A percentile compares a stretch with the other conserved stretches of the same genome.
Conservation (phyloP, 1,140 invertebrate genomes). For the Teleogryllus occipitalis region DNA sequence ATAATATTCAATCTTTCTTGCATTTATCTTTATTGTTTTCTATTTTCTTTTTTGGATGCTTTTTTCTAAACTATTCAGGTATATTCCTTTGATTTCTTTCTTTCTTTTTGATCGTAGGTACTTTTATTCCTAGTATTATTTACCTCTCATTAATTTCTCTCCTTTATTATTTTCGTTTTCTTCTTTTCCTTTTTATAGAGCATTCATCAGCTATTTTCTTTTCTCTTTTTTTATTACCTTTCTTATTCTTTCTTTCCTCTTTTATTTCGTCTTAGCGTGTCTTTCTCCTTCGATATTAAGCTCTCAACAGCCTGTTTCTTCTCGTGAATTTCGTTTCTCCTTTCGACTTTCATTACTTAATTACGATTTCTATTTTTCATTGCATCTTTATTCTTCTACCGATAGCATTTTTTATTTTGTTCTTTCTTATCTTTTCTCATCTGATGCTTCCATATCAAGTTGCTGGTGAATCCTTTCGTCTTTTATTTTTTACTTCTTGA, state of each 20-base stretch:
- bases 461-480: no score
- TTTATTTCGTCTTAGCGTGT: neutral
- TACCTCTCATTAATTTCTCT: neutral
- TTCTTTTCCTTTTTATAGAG: neutral
- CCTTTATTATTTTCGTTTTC: neutral
- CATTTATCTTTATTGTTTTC: conserved; percentile 17
- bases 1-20: conserved; percentile 50
- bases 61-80: conserved; percentile 10
- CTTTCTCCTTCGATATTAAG: neutral
- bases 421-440: no score
- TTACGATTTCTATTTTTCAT: no score
- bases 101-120: conserved; percentile 29
- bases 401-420: no score
- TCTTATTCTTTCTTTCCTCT: no score
- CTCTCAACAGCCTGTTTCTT: neutral
- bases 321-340: neutral
- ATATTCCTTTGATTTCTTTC: conserved; percentile 15
- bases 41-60: neutral
- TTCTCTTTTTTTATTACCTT: neutral
- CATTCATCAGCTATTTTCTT: neutral
- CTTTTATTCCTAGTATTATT: conserved; percentile 25
- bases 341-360: neutral
- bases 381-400: no score
- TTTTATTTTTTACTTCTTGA: no score
- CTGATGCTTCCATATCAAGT: no score